These are phyloP conservation scores for Melanostoma mellinum DNA, from an alignment of 2,888 invertebrate species.

Conservation along the genomic window DNA sequence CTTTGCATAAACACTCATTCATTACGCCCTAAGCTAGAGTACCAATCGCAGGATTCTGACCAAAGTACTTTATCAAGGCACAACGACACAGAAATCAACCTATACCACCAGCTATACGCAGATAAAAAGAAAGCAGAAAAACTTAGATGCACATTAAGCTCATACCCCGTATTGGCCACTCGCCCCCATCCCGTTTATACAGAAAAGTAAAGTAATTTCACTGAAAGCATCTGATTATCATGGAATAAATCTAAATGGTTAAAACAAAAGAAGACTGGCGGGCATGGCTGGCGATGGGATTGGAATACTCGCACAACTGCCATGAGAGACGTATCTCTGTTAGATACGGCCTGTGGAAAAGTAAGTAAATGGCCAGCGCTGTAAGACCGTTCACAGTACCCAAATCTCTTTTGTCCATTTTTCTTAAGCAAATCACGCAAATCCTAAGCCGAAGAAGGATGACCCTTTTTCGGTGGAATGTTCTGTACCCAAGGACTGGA, in stretches of 20 bases:
- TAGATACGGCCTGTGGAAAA: slow-evolving; percentile 60
- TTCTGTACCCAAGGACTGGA: background rate
- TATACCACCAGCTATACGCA: slow-evolving; percentile 10
- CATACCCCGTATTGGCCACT: slow-evolving; percentile 36
- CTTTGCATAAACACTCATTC: slow-evolving; percentile 59
- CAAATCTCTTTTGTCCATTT: slow-evolving; percentile 69
- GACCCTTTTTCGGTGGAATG: slow-evolving; percentile 35
- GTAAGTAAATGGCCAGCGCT: slow-evolving; percentile 68
- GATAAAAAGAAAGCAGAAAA: slow-evolving; percentile 8
- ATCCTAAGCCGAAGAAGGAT: slow-evolving; percentile 56
- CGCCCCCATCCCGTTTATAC: slow-evolving; percentile 14
- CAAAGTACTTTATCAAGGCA: slow-evolving; percentile 66
- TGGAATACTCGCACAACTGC: background rate
- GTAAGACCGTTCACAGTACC: slow-evolving; percentile 42
- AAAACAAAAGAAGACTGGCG: slow-evolving; percentile 66
- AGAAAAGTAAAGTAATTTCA: slow-evolving; percentile 73
- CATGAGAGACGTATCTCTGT: slow-evolving; percentile 35
- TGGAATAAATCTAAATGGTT: slow-evolving; percentile 75
- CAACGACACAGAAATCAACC: slow-evolving; percentile 68
- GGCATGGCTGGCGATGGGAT: background rate
- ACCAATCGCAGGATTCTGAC: slow-evolving; percentile 65
- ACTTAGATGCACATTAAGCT: slow-evolving; percentile 66
- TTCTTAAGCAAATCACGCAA: slow-evolving; percentile 72
- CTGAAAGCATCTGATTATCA: slow-evolving; percentile 76
- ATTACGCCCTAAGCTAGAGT: slow-evolving; percentile 67